Conservation (phyloP, 2,797 vertebrate genomes). For the Meriones psammophilus region DNA sequence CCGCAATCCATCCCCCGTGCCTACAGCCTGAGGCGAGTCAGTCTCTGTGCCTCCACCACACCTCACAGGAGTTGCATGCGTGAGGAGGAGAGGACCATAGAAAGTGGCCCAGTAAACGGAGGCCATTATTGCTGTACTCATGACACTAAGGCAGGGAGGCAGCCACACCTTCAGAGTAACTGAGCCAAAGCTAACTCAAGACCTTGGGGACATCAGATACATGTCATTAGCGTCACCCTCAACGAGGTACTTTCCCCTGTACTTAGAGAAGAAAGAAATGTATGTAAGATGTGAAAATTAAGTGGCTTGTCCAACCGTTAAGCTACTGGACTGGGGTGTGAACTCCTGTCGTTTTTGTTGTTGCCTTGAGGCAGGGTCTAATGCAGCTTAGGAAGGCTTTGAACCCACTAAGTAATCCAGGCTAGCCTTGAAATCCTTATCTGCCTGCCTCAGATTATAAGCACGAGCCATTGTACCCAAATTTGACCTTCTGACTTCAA, state of each 20-base stretch:
- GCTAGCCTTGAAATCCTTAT: neutral
- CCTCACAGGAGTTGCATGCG: neutral
- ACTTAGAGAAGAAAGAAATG: neutral
- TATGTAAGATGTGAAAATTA: neutral
- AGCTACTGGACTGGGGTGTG: neutral
- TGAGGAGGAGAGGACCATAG: neutral
- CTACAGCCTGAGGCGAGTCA: neutral
- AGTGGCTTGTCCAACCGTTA: neutral
- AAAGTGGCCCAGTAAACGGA: neutral
- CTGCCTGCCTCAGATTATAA: neutral
- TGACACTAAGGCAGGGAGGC: neutral
- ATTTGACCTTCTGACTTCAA: neutral
- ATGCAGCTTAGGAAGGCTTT: neutral
- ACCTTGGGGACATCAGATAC: neutral
- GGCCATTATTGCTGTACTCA: neutral
- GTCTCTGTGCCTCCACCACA: conserved; percentile 1
- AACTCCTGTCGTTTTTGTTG: neutral
- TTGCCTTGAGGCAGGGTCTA: neutral
- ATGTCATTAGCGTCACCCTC: neutral
- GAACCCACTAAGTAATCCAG: neutral
- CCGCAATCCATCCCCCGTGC: neutral
- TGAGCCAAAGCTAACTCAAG: neutral
- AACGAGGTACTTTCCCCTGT: neutral
- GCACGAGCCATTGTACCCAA: neutral
- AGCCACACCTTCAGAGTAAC: neutral